These are phyloP conservation scores for Caloenas nicobarica DNA, from an alignment of 2,113 vertebrate genomes.

Conservation along the genomic window DNA sequence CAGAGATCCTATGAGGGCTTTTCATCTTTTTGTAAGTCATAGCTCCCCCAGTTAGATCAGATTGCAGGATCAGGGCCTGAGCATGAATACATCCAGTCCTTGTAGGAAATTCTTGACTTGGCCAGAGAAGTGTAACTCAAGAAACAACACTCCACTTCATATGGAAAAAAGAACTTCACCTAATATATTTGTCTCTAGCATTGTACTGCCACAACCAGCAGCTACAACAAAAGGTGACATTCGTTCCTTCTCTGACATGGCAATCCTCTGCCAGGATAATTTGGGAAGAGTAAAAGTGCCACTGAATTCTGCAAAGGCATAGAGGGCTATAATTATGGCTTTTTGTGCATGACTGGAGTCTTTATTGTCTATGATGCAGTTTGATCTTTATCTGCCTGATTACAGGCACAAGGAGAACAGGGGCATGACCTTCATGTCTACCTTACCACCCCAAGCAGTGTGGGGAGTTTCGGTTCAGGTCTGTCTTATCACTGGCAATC, in stretches of 20 bases:
- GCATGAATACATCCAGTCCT: conserved; percentile 13
- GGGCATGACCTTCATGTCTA: conserved; percentile 4
- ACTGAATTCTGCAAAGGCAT: background rate
- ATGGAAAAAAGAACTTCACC: background rate
- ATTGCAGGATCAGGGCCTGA: conserved; percentile 43
- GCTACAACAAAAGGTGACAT: background rate
- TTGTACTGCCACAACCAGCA: background rate
- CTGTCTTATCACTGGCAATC: background rate
- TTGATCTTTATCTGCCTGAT: conserved; percentile 37
- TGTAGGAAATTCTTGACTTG: background rate
- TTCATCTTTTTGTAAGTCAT: conserved; percentile 1
- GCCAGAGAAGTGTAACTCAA: conserved; percentile 34
- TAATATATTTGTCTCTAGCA: background rate
- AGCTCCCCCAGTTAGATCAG: conserved; percentile 19
- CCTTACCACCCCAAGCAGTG: background rate
- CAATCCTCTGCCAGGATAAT: background rate
- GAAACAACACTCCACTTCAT: background rate
- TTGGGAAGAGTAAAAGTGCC: background rate
- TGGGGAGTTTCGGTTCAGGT: background rate
- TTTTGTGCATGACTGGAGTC: conserved; percentile 1
- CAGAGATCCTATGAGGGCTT: conserved; percentile 38
- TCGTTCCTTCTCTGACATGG: background rate
- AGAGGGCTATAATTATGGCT: conserved; percentile 6
- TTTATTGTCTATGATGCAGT: background rate
- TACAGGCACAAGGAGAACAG: background rate